Conservation (phyloP, 2,797 vertebrate species). For the Bradypodion pumilum region DNA sequence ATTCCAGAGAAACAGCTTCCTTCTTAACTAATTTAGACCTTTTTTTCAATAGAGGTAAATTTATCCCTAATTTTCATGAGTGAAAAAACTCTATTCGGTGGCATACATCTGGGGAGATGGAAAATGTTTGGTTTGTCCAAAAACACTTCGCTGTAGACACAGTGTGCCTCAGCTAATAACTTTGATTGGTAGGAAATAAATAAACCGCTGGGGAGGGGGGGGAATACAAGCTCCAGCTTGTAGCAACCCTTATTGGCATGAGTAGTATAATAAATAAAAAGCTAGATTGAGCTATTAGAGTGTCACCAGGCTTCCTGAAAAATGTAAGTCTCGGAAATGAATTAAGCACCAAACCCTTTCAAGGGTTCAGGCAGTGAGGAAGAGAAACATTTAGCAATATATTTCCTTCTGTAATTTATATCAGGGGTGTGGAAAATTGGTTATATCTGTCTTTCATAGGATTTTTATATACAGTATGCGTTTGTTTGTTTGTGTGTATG, state of each 20-base stretch:
- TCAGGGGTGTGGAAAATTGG: conserved; percentile 51
- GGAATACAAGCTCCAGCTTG: conserved; percentile 57
- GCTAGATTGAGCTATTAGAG: conserved; percentile 43
- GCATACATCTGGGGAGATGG: conserved; percentile 59
- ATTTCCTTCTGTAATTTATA: conserved; percentile 57
- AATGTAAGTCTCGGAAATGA: conserved; percentile 59
- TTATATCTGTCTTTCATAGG: not conserved
- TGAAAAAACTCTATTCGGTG: conserved; percentile 60
- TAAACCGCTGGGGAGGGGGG: conserved; percentile 41
- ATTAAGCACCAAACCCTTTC: conserved; percentile 57
- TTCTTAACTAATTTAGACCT: conserved; percentile 56
- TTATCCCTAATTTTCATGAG: conserved; percentile 59
- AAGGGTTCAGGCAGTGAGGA: conserved; percentile 31
- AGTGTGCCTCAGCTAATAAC: conserved; percentile 57
- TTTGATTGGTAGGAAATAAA: conserved; percentile 65
- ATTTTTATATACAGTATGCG: not conserved
- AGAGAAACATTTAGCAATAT: conserved; percentile 38
- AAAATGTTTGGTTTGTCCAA: conserved; percentile 58
- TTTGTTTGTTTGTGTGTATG: too few species aligned
- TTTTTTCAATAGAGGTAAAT: conserved; percentile 54
- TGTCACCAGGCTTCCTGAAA: conserved; percentile 50
- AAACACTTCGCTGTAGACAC: conserved; percentile 58
- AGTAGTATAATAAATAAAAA: conserved; percentile 61
- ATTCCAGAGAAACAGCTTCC: conserved; percentile 41
- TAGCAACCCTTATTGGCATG: conserved; percentile 45